A percentile compares a stretch with the other conserved stretches of the same genome.
Conservation (phyloP, 2,113 vertebrate species). For the Hystrix brachyura region DNA sequence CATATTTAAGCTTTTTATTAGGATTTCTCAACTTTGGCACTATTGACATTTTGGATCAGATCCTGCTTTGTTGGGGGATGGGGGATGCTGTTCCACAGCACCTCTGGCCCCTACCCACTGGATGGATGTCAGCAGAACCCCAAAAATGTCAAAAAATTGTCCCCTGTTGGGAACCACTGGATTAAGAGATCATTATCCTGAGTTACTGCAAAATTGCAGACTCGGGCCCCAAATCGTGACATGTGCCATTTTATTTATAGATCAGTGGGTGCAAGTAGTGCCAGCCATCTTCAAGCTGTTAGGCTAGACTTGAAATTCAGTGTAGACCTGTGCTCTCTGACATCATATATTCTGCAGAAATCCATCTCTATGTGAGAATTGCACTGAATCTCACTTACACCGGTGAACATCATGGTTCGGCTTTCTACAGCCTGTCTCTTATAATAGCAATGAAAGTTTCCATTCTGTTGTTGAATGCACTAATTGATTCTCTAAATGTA, state of each 20-base stretch:
- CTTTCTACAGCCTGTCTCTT: slow-evolving; percentile 54
- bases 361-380: neutral
- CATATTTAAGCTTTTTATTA: neutral
- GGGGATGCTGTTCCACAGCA: too few relatives aligned
- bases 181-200: slow-evolving; percentile 61
- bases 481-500: slow-evolving; percentile 47
- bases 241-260: slow-evolving; percentile 62
- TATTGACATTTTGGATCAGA: neutral
- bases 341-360: neutral
- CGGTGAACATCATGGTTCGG: neutral
- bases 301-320: slow-evolving; percentile 47
- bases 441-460: slow-evolving; percentile 71
- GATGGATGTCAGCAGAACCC: neutral
- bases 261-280: neutral
- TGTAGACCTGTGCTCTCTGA: slow-evolving; percentile 5
- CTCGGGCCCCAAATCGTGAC: slow-evolving; percentile 18
- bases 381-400: neutral
- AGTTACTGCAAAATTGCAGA: slow-evolving; percentile 48
- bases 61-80: neutral
- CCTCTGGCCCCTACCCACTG: neutral
- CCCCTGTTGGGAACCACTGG: neutral
- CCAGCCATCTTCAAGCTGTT: slow-evolving; percentile 71
- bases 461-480: slow-evolving; percentile 70
- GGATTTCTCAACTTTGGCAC: neutral
- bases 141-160: neutral